A percentile compares a stretch with the other conserved stretches of the same genome.
phyloP scores from a whole-genome alignment of 2,113 vertebrate species.

The Prietella phreatophila region DNA sequence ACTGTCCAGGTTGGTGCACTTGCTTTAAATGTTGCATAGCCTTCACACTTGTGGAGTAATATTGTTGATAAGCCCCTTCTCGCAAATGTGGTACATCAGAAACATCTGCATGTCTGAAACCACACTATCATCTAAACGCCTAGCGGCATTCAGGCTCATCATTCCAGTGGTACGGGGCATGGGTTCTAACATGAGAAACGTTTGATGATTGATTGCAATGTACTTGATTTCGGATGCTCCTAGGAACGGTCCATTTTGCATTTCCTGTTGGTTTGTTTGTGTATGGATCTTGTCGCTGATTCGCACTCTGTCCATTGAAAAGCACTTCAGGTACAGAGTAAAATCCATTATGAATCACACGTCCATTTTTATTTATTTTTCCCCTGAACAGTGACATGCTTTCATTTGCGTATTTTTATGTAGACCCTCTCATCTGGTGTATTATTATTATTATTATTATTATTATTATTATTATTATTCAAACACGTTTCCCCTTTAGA shows the following conservation, averaged over 20 bases:
- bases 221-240: background rate
- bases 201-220: background rate
- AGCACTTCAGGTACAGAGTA: conserved; percentile 37
- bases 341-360: background rate
- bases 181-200: background rate
- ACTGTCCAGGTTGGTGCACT: background rate
- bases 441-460: too few species aligned
- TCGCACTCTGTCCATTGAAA: conserved; percentile 1
- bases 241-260: background rate
- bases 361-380: background rate
- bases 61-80: background rate
- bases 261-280: background rate
- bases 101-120: background rate
- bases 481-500: background rate
- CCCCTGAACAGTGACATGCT: background rate
- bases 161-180: background rate
- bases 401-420: background rate
- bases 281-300: background rate
- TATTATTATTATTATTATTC: too few species aligned
- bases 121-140: background rate
- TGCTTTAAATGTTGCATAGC: background rate
- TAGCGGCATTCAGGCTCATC: background rate
- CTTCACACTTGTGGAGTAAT: background rate
- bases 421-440: background rate
- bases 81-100: background rate